Evolutionary conservation across 2,113 vertebrate genomes (phyloP).

Genomic region (Epinephelus lanceolatus): DNA sequence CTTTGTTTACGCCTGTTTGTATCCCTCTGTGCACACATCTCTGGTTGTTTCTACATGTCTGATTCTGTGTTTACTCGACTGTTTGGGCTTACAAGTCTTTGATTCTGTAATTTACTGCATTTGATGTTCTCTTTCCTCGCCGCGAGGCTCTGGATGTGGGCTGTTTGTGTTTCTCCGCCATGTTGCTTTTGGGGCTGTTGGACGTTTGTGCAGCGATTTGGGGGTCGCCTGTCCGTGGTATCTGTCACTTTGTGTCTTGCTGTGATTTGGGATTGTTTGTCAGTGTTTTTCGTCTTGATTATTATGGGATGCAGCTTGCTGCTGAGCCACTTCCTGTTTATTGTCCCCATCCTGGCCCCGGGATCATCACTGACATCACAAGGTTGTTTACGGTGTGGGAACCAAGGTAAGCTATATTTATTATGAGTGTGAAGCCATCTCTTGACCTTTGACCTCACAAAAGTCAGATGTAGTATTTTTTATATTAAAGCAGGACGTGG

Average conservation of each 20-base stretch:
- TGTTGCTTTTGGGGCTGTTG: constrained; percentile 48
- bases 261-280: constrained; percentile 75
- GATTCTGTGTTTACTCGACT: constrained; percentile 47
- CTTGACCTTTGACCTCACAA: constrained; percentile 51
- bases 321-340: constrained; percentile 86
- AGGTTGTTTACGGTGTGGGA: constrained; percentile 81
- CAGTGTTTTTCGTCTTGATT: constrained; percentile 69
- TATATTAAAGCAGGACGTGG: neutral
- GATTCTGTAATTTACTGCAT: constrained; percentile 44
- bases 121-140: constrained; percentile 24
- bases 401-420: constrained; percentile 84
- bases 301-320: constrained; percentile 87
- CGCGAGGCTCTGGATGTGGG: neutral
- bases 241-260: constrained; percentile 74
- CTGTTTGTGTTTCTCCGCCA: constrained; percentile 48
- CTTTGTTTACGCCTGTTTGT: constrained; percentile 45
- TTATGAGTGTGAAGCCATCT: constrained; percentile 55
- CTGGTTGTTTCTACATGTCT: constrained; percentile 29
- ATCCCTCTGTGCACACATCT: constrained; percentile 35
- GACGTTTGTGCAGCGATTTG: constrained; percentile 37
- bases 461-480: constrained; percentile 12
- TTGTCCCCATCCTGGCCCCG: constrained; percentile 83
- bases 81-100: constrained; percentile 57
- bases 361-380: constrained; percentile 85
- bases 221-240: constrained; percentile 44